phyloP scores from a whole-genome alignment of 2,113 vertebrate species.

The Cacatua alba region DNA sequence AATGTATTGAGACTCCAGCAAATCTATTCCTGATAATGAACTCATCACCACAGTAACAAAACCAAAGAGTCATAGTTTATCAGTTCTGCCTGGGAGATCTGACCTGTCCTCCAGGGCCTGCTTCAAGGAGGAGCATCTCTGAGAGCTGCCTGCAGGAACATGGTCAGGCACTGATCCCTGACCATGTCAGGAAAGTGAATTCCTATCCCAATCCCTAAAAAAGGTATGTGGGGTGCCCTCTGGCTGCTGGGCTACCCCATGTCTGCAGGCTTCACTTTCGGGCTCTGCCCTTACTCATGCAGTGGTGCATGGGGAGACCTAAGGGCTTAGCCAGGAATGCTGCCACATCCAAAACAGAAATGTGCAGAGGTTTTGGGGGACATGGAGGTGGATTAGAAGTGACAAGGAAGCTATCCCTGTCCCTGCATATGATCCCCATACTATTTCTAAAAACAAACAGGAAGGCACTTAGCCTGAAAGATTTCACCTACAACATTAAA shows the following conservation, averaged over 20 bases:
- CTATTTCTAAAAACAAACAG: background rate
- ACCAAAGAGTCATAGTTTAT: background rate
- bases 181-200: background rate
- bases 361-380: background rate
- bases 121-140: background rate
- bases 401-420: background rate
- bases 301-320: background rate
- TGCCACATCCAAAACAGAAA: background rate
- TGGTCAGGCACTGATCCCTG: rapidly evolving
- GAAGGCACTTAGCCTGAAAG: background rate
- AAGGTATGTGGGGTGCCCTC: background rate
- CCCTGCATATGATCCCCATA: background rate
- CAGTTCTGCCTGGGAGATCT: background rate
- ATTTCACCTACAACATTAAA: background rate
- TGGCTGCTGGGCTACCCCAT: background rate
- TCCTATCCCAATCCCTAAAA: background rate
- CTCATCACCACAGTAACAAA: background rate
- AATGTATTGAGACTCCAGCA: background rate
- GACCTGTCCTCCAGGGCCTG: background rate
- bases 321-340: background rate
- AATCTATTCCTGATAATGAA: background rate
- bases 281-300: background rate
- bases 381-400: background rate
- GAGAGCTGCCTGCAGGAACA: background rate
- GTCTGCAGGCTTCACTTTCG: background rate